Conservation (phyloP, 2,888 invertebrate genomes). For the Lasioglossum leucozonium region DNA sequence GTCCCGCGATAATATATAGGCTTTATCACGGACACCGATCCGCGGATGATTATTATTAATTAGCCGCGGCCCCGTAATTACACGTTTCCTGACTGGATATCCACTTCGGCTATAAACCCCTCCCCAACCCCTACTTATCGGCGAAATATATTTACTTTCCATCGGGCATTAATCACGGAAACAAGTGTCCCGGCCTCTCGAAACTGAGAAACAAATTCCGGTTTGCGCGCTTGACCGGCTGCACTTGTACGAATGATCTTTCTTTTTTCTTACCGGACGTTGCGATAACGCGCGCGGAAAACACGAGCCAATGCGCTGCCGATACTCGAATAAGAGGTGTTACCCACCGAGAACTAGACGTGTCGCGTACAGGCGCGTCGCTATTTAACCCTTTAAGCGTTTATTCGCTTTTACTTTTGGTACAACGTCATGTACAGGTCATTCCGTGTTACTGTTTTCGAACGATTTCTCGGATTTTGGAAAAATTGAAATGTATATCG, state of each 20-base stretch:
- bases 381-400: background rate
- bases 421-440: no score
- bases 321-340: no score
- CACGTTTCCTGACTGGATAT: conserved; percentile 38
- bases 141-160: conserved; percentile 41
- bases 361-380: background rate
- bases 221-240: conserved; percentile 1
- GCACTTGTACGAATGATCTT: background rate
- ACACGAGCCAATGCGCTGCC: no score
- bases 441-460: no score
- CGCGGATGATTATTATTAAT: conserved; percentile 68
- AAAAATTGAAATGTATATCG: no score
- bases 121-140: conserved; percentile 10
- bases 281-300: background rate
- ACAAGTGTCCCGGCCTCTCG: conserved; percentile 33
- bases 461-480: no score
- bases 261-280: background rate
- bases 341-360: no score
- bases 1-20: conserved; percentile 46
- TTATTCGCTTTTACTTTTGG: no score
- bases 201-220: conserved; percentile 33
- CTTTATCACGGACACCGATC: conserved; percentile 50
- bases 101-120: conserved; percentile 10
- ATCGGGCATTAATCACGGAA: conserved; percentile 40
- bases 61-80: conserved; percentile 47